A percentile compares a stretch with the other conserved stretches of the same genome.
phyloP scores from a whole-genome alignment of 2,113 vertebrate species.

The Garra rufa region DNA sequence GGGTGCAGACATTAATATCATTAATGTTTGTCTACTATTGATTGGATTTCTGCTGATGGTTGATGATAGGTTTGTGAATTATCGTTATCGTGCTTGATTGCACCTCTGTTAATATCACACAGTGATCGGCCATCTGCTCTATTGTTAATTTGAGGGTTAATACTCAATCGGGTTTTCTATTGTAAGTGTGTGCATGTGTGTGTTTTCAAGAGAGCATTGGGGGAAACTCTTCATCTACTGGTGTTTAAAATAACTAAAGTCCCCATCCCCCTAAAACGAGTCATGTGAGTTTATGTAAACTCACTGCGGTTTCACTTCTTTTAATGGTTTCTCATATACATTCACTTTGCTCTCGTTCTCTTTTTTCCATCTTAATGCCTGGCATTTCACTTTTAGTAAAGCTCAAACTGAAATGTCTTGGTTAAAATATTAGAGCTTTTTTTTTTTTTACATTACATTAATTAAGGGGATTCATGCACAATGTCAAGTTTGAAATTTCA shows the following conservation, averaged over 20 bases:
- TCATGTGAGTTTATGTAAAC: conserved; percentile 24
- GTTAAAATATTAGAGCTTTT: not conserved
- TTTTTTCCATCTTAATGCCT: not conserved
- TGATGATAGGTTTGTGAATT: not conserved
- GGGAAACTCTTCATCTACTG: not conserved
- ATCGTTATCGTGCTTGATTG: conserved; percentile 20
- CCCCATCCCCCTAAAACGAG: conserved; percentile 32
- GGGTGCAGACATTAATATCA: not conserved
- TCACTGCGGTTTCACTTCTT: conserved; percentile 54
- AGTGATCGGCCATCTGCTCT: conserved; percentile 23
- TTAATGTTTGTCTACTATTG: not conserved
- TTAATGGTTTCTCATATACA: conserved; percentile 37
- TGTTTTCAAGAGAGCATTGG: conserved; percentile 3
- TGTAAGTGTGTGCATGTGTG: not conserved
- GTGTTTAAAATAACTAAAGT: conserved; percentile 26
- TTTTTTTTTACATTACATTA: not conserved
- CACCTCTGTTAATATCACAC: conserved; percentile 26
- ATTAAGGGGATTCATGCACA: too few relatives aligned
- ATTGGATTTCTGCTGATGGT: not conserved
- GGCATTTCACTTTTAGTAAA: conserved; percentile 7
- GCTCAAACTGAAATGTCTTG: not conserved
- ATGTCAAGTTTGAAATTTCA: too few relatives aligned
- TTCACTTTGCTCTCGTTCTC: conserved; percentile 19
- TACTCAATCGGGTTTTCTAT: not conserved
- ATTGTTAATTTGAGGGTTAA: conserved; percentile 38